These are phyloP conservation scores for Chelidonichthys spinosus DNA, from an alignment of 2,797 vertebrate species.

Conservation along the genomic window DNA sequence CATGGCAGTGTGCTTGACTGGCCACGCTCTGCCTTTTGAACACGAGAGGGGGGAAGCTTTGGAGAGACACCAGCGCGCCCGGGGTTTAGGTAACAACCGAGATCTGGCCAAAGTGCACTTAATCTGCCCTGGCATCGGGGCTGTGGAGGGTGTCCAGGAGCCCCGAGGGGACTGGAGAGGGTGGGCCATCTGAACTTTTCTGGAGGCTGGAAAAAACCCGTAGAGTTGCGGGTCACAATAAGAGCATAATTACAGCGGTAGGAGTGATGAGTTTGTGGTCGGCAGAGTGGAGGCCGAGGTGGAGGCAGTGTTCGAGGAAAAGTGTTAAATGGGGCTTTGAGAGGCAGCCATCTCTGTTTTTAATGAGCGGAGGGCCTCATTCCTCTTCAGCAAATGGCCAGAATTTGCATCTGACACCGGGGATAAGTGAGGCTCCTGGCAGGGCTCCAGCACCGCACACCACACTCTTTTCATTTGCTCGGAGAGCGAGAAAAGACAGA, in stretches of 20 bases:
- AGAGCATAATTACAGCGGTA: slow-evolving; percentile 46
- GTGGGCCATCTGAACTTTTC: slow-evolving; percentile 14
- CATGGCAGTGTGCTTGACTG: slow-evolving; percentile 26
- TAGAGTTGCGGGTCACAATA: slow-evolving; percentile 43
- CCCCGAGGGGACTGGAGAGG: slow-evolving; percentile 45
- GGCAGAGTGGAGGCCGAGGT: slow-evolving; percentile 6
- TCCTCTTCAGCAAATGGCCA: slow-evolving; percentile 52
- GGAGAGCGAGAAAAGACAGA: slow-evolving; percentile 35
- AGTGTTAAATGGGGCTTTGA: slow-evolving; percentile 46
- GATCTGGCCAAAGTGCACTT: slow-evolving; percentile 53
- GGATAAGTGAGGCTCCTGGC: slow-evolving; percentile 61
- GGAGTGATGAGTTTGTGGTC: slow-evolving; percentile 8
- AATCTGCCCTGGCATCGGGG: slow-evolving; percentile 56
- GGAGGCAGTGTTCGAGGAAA: slow-evolving; percentile 19
- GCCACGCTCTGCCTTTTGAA: slow-evolving; percentile 29
- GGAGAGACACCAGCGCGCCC: slow-evolving; percentile 42
- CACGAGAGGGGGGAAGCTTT: slow-evolving; percentile 42
- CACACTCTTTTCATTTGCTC: slow-evolving; percentile 58
- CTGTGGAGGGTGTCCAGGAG: slow-evolving; percentile 49
- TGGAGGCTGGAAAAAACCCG: slow-evolving; percentile 24
- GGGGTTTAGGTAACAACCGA: slow-evolving; percentile 47
- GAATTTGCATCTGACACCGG: slow-evolving; percentile 49
- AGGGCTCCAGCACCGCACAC: slow-evolving; percentile 58
- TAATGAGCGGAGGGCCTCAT: slow-evolving; percentile 61
- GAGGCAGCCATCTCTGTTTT: slow-evolving; percentile 43